Evolutionary conservation across 2,113 vertebrate genomes (phyloP), one percentile per base, ranked within the genome.

Genomic region (Tyrannus savana): DNA sequence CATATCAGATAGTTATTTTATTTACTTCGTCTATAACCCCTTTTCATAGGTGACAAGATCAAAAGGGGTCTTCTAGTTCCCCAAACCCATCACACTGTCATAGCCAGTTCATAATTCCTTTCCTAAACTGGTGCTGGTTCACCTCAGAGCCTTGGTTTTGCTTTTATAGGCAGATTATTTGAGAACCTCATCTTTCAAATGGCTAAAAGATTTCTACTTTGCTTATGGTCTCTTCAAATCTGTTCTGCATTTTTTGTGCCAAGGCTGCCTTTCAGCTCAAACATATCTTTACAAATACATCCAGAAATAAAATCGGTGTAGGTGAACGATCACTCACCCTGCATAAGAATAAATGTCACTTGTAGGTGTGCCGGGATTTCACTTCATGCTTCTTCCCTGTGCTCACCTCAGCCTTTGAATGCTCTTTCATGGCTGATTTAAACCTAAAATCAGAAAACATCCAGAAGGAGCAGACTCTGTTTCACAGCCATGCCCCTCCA

Each of bases 371-470:
- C 41, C 75, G 79, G 58, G 58, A 52, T 87, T 64, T 72, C 62
- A 75, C 53, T 35, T 84, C 25, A 22, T 37, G 69, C 69, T 67
- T 75, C 69, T 16, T 55, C 58, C 30, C 44, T 59, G 42, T 12
- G 62, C 66, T 94, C 74, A 85, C 47, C 56, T 90, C 87, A 63
- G 80, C 67, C 71, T 83, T 50, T 83, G 62, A 64, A 67, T 27
- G 41, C 2, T 62, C 18, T 84, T 69, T 89, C 60, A 53, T 3
- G 60, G n/a, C 14, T 53, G 44, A 41, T 78, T 90, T 46, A 90
- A 87, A n/a, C 23, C 33, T 23, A 10, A 55, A 71, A 75, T 55
- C 59, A 71, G 16, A 53, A 19, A 41, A 82, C 28, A 67, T 78
- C 28, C 55, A 74, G 78, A 62, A 94, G 69, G 18, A 69, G 64